Evolutionary conservation across 2,113 vertebrate species (phyloP), one percentile per base, ranked within the genome.

Genomic region (Labeo rohita): DNA sequence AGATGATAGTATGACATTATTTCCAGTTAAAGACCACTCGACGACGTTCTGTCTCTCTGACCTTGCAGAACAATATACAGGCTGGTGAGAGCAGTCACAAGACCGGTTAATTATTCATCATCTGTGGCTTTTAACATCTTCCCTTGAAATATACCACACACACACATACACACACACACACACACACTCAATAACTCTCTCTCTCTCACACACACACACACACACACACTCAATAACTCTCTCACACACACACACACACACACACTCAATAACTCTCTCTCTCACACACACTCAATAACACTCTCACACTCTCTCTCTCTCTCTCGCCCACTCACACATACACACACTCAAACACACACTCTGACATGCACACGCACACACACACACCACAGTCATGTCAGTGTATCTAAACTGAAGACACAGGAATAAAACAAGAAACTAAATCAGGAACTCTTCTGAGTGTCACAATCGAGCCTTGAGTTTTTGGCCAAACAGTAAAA

Each of bases 41-140:
- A 54, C 13, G 5, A 15, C 16, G 8, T 34, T 68, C 11, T 23
- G 56, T 56, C 9, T 21, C 76, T 72, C 49, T 89, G 87, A 92
- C 90, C 91, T 91, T 90, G 87, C n/a, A 86, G 83, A 9, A 72
- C 80, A 88, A 84, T 76, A 83, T 73, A 84, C 73, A 43, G 73
- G 15, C 83, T 16, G 68, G 89, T 18, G 52, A 54, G 52, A 54
- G 1, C 50, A 52, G 50, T 92, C 91, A 90, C 83, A 91, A 47
- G 89, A 80, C 59, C 83, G 3, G 79, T 94, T 90, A 92, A 94
- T 92, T 87, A 90, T 94, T 93, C 75, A 94, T 92, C 66, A 59
- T 86, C 45, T 85, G 50, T 77, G 49, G 82, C 61, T 21, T 74
- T 68, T 80, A 61, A 16, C 52, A 74, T 59, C 89, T 79, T 80